Conservation (phyloP, 2,113 vertebrate genomes). For the Gallinago media region DNA sequence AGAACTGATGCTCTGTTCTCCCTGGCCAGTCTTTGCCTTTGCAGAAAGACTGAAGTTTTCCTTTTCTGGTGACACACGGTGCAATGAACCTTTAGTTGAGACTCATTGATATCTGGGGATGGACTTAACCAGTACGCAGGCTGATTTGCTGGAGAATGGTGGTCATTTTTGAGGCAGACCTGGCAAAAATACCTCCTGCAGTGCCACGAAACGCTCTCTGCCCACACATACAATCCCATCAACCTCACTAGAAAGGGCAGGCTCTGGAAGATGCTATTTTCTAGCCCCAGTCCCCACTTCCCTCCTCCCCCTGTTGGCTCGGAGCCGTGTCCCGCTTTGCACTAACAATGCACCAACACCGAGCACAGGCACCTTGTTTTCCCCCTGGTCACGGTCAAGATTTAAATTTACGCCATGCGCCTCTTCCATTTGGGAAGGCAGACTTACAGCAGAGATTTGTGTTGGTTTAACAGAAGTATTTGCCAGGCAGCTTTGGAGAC, state of each 20-base stretch:
- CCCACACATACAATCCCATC: background rate
- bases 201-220: background rate
- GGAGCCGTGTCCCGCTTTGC: rapidly evolving
- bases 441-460: background rate
- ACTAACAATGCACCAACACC: rapidly evolving
- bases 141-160: background rate
- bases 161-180: background rate
- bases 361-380: background rate
- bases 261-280: background rate
- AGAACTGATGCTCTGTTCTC: background rate
- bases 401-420: background rate
- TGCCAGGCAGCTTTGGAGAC: background rate
- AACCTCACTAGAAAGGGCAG: rapidly evolving
- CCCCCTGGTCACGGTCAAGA: background rate
- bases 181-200: background rate
- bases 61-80: background rate
- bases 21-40: background rate
- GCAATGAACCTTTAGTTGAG: background rate
- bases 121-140: no score
- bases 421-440: background rate
- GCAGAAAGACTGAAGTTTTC: background rate
- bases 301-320: background rate
- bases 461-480: background rate
- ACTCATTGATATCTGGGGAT: rapidly evolving
- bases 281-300: background rate